Conservation (phyloP, 2,797 vertebrate genomes). For the Corythornis leucogaster region DNA sequence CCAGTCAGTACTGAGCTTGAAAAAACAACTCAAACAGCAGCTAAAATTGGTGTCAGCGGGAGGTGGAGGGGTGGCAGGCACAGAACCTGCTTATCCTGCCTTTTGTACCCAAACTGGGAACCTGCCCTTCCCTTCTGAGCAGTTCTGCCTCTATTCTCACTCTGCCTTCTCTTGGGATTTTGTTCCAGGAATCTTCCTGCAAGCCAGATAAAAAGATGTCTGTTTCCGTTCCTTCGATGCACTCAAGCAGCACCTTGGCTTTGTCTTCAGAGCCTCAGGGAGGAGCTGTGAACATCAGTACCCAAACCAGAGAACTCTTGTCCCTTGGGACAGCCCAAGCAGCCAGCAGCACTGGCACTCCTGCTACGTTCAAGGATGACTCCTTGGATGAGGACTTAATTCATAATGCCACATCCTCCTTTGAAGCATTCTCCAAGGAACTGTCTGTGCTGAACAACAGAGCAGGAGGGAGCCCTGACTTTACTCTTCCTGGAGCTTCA, state of each 20-base stretch:
- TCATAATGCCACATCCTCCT: constrained; percentile 71
- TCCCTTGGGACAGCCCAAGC: constrained; percentile 52
- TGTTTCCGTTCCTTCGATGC: constrained; percentile 48
- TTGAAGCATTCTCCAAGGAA: constrained; percentile 78
- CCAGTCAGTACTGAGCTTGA: not conserved
- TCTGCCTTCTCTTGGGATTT: not conserved
- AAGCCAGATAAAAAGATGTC: constrained; percentile 80
- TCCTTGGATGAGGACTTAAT: constrained; percentile 77
- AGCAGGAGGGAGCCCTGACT: constrained; percentile 52
- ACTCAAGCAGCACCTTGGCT: constrained; percentile 53
- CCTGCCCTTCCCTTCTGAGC: not conserved
- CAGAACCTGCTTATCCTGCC: not conserved
- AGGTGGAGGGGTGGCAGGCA: fast-evolving
- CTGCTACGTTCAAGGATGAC: constrained; percentile 74
- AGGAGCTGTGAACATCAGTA: constrained; percentile 43
- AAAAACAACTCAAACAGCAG: not conserved
- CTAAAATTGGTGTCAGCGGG: not conserved
- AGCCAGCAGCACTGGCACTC: constrained; percentile 33
- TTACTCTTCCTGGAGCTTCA: constrained; percentile 60
- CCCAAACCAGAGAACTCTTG: constrained; percentile 68
- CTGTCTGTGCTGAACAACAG: constrained; percentile 73
- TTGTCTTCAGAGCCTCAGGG: constrained; percentile 70
- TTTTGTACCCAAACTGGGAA: not conserved
- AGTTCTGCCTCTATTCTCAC: not conserved
- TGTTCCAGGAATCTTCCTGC: constrained; percentile 75